These are phyloP conservation scores for Genyomyrus donnyi DNA, from an alignment of 2,113 vertebrate genomes.

Conservation along the genomic window DNA sequence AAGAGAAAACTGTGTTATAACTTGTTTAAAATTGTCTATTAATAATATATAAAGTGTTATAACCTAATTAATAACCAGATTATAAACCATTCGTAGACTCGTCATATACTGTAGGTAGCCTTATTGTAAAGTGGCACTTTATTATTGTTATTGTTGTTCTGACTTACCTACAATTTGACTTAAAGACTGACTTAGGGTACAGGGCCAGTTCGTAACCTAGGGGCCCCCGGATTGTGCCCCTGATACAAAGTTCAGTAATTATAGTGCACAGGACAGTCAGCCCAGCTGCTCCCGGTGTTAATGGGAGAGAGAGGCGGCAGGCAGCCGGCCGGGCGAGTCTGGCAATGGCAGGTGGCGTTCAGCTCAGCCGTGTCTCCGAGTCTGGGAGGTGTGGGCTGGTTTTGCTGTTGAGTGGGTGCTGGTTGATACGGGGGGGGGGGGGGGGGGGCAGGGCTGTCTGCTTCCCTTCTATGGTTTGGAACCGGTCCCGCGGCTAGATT, in stretches of 20 bases:
- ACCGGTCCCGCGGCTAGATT: too few relatives aligned
- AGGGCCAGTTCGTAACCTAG: neutral
- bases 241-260: neutral
- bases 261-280: neutral
- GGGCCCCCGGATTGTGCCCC: neutral
- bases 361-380: neutral
- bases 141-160: neutral
- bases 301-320: neutral
- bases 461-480: too few relatives aligned
- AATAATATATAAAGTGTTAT: too few relatives aligned
- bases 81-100: too few relatives aligned
- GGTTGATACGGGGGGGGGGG: neutral
- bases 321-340: neutral
- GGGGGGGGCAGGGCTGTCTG: too few relatives aligned
- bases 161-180: neutral
- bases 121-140: too few relatives aligned
- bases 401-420: neutral
- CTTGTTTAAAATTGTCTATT: too few relatives aligned
- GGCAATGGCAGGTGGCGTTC: neutral
- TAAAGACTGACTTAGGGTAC: neutral
- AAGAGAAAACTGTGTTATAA: too few relatives aligned
- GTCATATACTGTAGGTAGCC: too few relatives aligned
- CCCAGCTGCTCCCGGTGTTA: neutral
- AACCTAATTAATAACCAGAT: too few relatives aligned
- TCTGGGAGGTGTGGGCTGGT: neutral